phyloP scores from a whole-genome alignment of 1,140 invertebrate species.

The Rhopalosiphum padi region DNA sequence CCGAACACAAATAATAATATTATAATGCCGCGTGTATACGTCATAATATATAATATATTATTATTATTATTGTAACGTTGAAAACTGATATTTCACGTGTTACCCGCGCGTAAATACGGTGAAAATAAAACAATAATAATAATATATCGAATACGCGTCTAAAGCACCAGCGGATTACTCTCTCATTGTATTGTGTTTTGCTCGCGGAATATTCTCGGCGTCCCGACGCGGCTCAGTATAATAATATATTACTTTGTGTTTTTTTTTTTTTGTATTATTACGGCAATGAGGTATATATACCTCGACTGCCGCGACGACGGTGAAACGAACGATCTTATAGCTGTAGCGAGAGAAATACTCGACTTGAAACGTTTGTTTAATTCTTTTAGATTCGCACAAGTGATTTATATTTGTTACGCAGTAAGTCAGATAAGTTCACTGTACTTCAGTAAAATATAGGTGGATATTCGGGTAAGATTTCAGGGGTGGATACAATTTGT shows the following conservation, averaged over 20 bases:
- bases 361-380: background rate
- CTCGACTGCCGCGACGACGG: background rate
- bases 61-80: background rate
- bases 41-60: background rate
- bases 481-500: background rate
- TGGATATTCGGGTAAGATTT: background rate
- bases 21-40: background rate
- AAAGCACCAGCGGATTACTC: background rate
- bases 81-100: slow-evolving; percentile 28
- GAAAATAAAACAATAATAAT: background rate
- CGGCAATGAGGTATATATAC: background rate
- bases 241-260: background rate
- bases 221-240: background rate
- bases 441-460: background rate
- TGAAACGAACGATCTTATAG: background rate
- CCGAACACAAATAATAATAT: background rate
- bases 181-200: background rate
- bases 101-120: background rate
- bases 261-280: background rate
- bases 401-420: background rate
- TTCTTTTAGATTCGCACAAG: background rate
- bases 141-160: background rate
- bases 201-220: background rate
- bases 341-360: background rate
- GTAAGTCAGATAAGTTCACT: too few species aligned